Base-by-base conservation (phyloP, 1,140 invertebrate genomes). In the Pollicipes pollicipes region DNA sequence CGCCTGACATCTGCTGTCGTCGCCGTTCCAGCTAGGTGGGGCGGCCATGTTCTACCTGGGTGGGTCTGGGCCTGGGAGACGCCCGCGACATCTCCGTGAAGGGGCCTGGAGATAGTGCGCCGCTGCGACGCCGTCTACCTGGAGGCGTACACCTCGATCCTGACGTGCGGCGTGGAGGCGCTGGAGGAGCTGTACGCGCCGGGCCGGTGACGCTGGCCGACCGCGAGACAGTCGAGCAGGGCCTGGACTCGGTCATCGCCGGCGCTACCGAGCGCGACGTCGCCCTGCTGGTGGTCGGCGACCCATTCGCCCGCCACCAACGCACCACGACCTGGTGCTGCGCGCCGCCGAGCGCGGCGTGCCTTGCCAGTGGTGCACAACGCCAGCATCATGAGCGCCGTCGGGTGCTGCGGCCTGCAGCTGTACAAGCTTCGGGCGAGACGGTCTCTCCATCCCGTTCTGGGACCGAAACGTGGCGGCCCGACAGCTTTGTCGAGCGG, bases 41-140 rank as follows among this genome's bases (percentile, higher is more conserved):
- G n/a, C n/a, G n/a, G n/a, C n/a, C n/a, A 98, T 99, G 92, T 90
- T 99, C 80, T 97, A 93, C 81, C 82, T 99, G 72, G n/a, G 88
- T 99, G 78, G 97, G 97, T 70, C 83, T 99, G 77, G 97, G 97
- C 32, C 82, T 99, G 67, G 95, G 95, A 37, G 93, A 97, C 83
- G 89, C 88, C 13, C 91, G 91, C 82, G 97, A 99, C 81, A 90
- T 99, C 30, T 98, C 96, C 30, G 88, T 98, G 0, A 95, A 93
- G 82, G n/a, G 97, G 96, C 37, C 83, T 98, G 75, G 91, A 98
- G 85, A 89, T 95, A 73, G 87, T 99, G 10, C 90, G 88, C 82
- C 87, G 85, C 82, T 90, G 91, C 78, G 84, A 91, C 74, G 83
- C 88, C 77, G 90, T 98, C 45, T 97, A 95, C 82, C 84, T 99